Conservation (phyloP, 2,797 vertebrate species). For the Galagoides demidoff region DNA sequence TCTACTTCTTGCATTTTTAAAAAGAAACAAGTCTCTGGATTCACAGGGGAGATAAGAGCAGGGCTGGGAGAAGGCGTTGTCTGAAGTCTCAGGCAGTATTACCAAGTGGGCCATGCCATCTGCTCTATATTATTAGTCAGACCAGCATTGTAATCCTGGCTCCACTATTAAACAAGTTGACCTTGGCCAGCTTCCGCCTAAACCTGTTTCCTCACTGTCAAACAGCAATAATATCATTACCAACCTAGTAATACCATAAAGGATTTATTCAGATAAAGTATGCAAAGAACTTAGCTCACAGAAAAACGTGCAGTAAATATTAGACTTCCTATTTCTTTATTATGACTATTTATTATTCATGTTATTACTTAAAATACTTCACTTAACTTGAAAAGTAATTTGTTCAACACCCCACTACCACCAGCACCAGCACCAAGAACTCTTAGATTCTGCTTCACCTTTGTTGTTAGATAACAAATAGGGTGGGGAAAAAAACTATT, state of each 20-base stretch:
- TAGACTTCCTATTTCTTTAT: background rate
- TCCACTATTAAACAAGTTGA: background rate
- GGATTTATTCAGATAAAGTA: background rate
- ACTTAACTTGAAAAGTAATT: background rate
- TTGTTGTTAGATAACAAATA: background rate
- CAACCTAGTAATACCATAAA: background rate
- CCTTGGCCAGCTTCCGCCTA: background rate
- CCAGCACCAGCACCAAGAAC: background rate
- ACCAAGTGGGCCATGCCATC: background rate
- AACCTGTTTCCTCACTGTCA: background rate
- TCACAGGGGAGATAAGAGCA: background rate
- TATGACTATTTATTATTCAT: background rate
- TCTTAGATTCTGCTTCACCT: background rate
- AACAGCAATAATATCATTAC: background rate
- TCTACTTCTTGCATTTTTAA: background rate
- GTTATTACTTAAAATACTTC: background rate
- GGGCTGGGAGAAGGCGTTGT: background rate
- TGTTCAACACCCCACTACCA: background rate
- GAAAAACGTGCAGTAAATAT: background rate
- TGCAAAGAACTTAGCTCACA: background rate
- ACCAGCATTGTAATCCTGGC: background rate
- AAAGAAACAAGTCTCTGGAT: background rate
- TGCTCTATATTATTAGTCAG: background rate
- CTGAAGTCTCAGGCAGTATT: background rate
- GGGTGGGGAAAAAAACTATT: background rate